Evolutionary conservation across 2,888 invertebrate genomes (phyloP).

Genomic region (Graphium colonna): DNA sequence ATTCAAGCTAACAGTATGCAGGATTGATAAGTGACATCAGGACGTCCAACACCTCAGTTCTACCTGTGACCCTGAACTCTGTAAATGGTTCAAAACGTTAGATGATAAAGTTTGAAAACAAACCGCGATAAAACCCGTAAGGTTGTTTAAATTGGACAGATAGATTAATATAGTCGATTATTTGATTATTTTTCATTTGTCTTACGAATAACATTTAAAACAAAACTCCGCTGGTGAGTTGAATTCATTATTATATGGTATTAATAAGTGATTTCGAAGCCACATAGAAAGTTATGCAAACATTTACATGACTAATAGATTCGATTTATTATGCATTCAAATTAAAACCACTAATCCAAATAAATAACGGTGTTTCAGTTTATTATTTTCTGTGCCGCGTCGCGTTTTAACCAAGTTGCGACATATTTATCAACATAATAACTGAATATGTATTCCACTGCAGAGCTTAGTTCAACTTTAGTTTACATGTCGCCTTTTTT

Average conservation of each 20-base stretch:
- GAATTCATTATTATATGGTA: conserved; percentile 1
- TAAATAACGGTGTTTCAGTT: conserved; percentile 37
- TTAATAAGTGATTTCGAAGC: conserved; percentile 9
- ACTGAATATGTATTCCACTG: conserved; percentile 70
- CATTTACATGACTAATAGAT: conserved; percentile 20
- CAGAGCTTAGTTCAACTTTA: conserved; percentile 44
- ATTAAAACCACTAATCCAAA: conserved; percentile 20
- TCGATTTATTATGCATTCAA: not conserved
- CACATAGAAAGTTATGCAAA: conserved; percentile 13
- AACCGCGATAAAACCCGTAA: too few species aligned
- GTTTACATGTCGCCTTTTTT: conserved; percentile 30
- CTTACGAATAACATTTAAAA: too few species aligned
- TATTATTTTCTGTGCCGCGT: conserved; percentile 44
- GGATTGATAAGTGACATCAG: too few species aligned
- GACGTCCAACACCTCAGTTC: too few species aligned
- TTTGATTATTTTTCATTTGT: too few species aligned
- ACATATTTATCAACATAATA: conserved; percentile 70
- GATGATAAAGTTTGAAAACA: too few species aligned
- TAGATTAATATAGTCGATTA: too few species aligned
- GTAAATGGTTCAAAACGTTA: too few species aligned
- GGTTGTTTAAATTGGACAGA: too few species aligned
- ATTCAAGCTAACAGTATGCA: too few species aligned
- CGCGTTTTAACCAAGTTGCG: conserved; percentile 52
- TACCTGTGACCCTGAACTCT: too few species aligned
- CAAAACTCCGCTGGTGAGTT: not conserved